Base-by-base conservation (phyloP, 1,140 invertebrate species). In the Metaphire vulgaris region DNA sequence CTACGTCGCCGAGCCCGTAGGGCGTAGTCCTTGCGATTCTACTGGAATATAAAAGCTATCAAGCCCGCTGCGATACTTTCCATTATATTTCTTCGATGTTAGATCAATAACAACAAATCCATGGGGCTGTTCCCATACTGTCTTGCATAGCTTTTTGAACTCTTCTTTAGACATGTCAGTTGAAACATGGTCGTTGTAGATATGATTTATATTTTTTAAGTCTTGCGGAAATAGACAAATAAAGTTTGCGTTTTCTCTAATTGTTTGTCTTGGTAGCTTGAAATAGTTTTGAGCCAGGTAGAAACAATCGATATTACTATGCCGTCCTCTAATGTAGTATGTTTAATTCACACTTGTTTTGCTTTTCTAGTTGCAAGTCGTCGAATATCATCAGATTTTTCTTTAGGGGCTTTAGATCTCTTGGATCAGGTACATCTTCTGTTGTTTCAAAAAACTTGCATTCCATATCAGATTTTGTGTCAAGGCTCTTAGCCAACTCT, bases 241-340 rank as follows among this genome's bases (percentile, higher is more conserved):
- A n/a, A 74, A 56, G 64, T 74, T 74, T n/a, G 72, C 72, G 41
- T 74, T 74, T 56, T 74, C 72, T 74, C 72, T 74, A 56, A 74
- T 74, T 12, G 72, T 74, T 74, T 74, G 72, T 56, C 33, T 34
- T 21, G 72, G 72, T 6, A 74, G 65, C 28, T 77, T 77, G 76
- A 77, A 77, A 69, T 77, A 77, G 66, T 77, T 74, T 77, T 77
- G 76, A 30, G 72, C 41, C 1, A 76, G 70, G 34, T 77, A 77
- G 65, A 77, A 77, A 64, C 76, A 74, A 68, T 78, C 69, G 33
- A 70, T 74, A 71, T 31, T 70, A 21, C 41, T 56, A 56, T 56
- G 41, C 41, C 41, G 6, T 21, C 41, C 41, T 56, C 41, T 56
- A 21, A 56, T 56, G 41, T 56, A 56, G 41, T 56, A 56, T 21